A percentile compares a stretch with the other conserved stretches of the same genome.
phyloP scores from a whole-genome alignment of 2,113 vertebrate genomes.

The Anoplopoma fimbria region DNA sequence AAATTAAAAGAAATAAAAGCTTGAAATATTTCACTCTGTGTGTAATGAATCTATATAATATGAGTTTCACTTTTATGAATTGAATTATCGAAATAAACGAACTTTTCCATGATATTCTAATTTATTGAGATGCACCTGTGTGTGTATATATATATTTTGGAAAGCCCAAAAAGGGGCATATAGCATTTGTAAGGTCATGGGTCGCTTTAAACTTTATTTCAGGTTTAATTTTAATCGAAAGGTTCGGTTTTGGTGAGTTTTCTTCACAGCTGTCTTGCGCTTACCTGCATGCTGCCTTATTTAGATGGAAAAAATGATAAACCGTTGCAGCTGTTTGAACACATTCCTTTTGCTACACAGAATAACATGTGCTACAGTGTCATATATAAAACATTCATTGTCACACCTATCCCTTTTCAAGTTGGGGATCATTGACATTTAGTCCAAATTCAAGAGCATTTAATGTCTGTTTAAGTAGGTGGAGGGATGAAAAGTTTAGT shows the following conservation, averaged over 20 bases:
- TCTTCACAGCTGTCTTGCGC: not conserved
- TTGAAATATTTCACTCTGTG: too few species aligned
- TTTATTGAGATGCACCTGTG: too few species aligned
- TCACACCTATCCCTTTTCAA: not conserved
- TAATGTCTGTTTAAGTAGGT: not conserved
- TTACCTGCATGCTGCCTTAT: not conserved
- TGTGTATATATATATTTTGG: not conserved
- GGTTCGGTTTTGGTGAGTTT: not conserved
- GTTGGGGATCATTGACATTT: not conserved
- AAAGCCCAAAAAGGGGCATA: not conserved
- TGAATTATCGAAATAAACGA: too few species aligned
- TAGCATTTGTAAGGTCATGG: not conserved
- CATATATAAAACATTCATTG: slow-evolving; percentile 32
- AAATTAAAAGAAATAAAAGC: too few species aligned
- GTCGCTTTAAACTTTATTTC: not conserved
- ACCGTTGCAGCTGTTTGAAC: not conserved
- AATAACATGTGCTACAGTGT: not conserved
- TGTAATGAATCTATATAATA: too few species aligned
- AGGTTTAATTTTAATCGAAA: not conserved
- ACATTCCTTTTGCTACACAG: not conserved
- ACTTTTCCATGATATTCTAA: too few species aligned
- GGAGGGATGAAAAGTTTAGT: not conserved
- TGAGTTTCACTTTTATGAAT: too few species aligned
- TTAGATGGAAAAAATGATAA: not conserved
- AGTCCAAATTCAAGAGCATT: not conserved